Base-by-base conservation (phyloP, 2,888 invertebrate genomes). In the Dasysyrphus tricinctus region DNA sequence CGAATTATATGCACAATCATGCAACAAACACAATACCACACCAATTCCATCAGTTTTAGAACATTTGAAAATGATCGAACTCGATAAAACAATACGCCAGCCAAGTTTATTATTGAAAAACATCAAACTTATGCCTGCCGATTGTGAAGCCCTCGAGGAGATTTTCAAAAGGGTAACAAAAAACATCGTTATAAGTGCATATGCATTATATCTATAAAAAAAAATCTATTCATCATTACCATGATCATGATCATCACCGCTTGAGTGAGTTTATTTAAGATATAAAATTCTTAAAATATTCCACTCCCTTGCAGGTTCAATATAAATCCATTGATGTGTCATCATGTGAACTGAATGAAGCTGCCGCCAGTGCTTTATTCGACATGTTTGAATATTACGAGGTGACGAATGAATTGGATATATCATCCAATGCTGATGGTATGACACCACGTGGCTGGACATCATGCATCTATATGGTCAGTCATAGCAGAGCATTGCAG, bases 371-470 rank as follows among this genome's bases (percentile, higher is more conserved):
- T 89, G 96, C 97, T 56, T 92, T 98, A 73, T 97, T 97, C 91
- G 97, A 98, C 92, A 97, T 98, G 96, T 94, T 98, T 87, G 98
- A 98, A 91, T 98, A 97, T 92, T 98, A 98, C 92, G 97, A 98
- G 91, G 97, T 97, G 57, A 95, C 96, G 1, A 93, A 94, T 87
- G 94, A 95, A 88, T 92, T 98, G 84, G 96, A 96, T 91, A 95
- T 98, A 88, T 95, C 96, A 42, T 95, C 95, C 69, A 97, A 97
- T 91, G 93, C 95, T 80, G 94, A 94, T 89, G 90, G 89, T 49
- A 96, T 97, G 91, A 96, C 96, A 75, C 93, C 94, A 59, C 93
- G 96, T 54, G 97, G 97, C 11, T 98, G 97, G 97, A 96, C 96
- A 90, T 95, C 97, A 0, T 97, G 97, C 88, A 91, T 90, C 9